Base-by-base conservation (phyloP, 1,140 invertebrate genomes). In the Sminthurinus signatus region DNA sequence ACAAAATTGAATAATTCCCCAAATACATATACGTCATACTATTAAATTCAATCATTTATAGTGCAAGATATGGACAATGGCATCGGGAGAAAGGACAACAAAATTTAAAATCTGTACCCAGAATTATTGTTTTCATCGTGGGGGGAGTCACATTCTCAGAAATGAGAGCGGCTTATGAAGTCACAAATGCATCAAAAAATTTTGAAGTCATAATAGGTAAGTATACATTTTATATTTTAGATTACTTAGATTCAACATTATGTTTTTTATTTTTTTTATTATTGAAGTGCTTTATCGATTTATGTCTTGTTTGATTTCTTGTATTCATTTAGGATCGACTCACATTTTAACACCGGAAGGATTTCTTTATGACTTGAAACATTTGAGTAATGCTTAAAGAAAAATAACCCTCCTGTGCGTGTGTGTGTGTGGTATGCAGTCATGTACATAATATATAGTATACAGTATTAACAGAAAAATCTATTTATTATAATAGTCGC, bases 141-240 rank as follows among this genome's bases (percentile, higher is more conserved):
- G 97, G 97, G 60, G 97, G 97, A 72, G 78, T 93, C 2, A 88
- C 91, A 58, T 99, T 95, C 79, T 96, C 94, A 1, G 97, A 99
- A 80, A 93, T 99, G 77, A 85, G 97, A 70, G 91, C 88, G 76
- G 96, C 93, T 12, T 99, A 99, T 76, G 96, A 99, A 82, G 95
- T 99, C 8, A 98, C 95, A 39, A 89, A 89, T 73, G 85, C 89
- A 2, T 82, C 88, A 31, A 97, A 97, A 77, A 98, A 98, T 77
- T 99, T 96, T 96, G 97, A 99, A 79, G 93, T 99, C 27, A 89
- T 99, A 68, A 87, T 99, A 68, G 97, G 95, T 88, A 77, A 77
- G 81, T 73, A 36, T 31, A 51, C 2, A 5, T 23, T 57, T 27
- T 15, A 27, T 25, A 43, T 57, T 12, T n/a, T 17, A 28, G 27